Evolutionary conservation across 2,113 vertebrate genomes (phyloP), one percentile per base, ranked within the genome.

Genomic region (Aegithalos caudatus): DNA sequence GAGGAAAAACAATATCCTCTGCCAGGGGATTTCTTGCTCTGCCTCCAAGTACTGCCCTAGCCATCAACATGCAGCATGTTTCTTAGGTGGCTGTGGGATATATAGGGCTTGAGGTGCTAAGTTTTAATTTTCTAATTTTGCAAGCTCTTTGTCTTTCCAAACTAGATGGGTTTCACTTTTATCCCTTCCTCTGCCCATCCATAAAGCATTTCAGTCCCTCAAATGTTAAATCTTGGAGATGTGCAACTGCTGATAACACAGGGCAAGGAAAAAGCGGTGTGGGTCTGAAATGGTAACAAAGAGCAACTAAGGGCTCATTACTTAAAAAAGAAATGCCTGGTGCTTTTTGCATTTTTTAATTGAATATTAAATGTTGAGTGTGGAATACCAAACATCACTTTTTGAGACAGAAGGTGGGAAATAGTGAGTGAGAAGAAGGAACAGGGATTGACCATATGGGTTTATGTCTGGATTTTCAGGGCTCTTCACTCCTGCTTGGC

Each of bases 91-190:
- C 81, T 56, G 45, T 28, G 53, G 50, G 38, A 70, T 73, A 66
- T 47, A 47, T 31, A 56, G 35, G 47, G 23, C 54, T 92, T 88
- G 42, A 86, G 67, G 69, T 4, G 0, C 40, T 10, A 6, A 61
- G 51, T 51, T 96, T 91, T 91, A 92, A 73, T 92, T 84, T 88
- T 88, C 58, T 70, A 11, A 40, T 86, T 94, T 88, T 92, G 48
- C 88, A 94, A 73, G 76, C 25, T 84, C 69, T 86, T 92, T 83
- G 72, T 91, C 86, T 92, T 88, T 91, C 72, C 60, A 50, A 51
- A 86, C 27, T 40, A 37, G 60, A 40, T 78, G 61, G 51, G 48
- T 92, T 86, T 78, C 4, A 3, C 76, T 92, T 92, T 88, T 56
- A 56, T 73, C 86, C 51, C 10, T 74, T 81, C 50, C 53, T 80